Conservation (phyloP, 2,113 vertebrate genomes). For the Athene noctua region DNA sequence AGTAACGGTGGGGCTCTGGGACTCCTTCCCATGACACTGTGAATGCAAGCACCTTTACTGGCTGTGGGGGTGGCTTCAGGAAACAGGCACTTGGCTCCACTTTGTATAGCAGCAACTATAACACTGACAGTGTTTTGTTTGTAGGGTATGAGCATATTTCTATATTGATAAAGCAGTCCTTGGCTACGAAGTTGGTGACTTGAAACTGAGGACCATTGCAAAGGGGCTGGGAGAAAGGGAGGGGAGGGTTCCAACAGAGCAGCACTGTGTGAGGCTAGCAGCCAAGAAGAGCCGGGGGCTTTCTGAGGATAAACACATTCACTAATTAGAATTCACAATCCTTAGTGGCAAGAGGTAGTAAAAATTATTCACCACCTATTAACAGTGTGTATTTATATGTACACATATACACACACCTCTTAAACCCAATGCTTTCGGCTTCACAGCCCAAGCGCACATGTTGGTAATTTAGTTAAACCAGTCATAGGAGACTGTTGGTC, state of each 20-base stretch:
- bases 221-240: not conserved
- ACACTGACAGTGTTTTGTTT: not conserved
- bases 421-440: not conserved
- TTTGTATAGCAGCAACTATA: not conserved
- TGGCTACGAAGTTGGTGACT: not conserved
- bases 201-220: not conserved
- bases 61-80: not conserved
- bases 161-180: not conserved
- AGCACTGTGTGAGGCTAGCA: not conserved
- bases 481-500: rapidly evolving
- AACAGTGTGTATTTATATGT: not conserved
- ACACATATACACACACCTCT: not conserved
- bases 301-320: not conserved
- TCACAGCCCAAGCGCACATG: not conserved
- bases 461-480: not conserved
- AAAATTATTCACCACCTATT: not conserved
- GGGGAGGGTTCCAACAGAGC: not conserved
- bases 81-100: not conserved
- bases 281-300: not conserved
- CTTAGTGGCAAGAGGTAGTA: not conserved
- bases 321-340: not conserved
- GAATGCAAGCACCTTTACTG: not conserved
- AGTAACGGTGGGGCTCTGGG: not conserved
- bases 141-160: not conserved
- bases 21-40: not conserved